Evolutionary conservation across 2,888 invertebrate genomes (phyloP).

Genomic region (Pachliopta kotzebuea): DNA sequence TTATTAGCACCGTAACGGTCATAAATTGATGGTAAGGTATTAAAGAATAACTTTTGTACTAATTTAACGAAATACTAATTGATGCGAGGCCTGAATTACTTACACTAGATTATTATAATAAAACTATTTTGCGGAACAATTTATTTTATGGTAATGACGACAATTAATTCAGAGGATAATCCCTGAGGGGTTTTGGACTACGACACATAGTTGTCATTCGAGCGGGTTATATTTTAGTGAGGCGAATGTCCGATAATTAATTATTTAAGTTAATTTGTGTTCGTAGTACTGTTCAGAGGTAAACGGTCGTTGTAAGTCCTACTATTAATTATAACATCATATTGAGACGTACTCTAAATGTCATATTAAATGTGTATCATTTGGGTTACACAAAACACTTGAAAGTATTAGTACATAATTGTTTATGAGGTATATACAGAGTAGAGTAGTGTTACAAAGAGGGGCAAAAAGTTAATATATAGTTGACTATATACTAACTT

Average conservation of each 20-base stretch:
- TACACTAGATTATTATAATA: constrained; percentile 1
- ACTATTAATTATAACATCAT: constrained; percentile 10
- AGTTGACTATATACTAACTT: no score
- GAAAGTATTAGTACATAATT: no score
- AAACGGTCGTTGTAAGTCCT: constrained; percentile 5
- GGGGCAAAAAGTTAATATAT: no score
- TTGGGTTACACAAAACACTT: no score
- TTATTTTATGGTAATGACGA: background rate
- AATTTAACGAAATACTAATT: background rate
- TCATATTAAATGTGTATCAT: no score
- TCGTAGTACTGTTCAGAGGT: constrained; percentile 5
- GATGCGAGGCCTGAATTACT: background rate
- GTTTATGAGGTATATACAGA: no score
- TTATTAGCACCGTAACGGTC: no score
- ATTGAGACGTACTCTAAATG: background rate
- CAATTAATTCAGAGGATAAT: constrained; percentile 2
- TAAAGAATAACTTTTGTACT: background rate
- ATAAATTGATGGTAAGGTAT: no score
- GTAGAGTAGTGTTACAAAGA: no score
- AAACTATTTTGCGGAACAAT: constrained; percentile 3
- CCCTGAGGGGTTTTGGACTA: constrained; percentile 1
- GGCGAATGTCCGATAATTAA: constrained; percentile 12
- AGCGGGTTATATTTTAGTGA: constrained; percentile 6
- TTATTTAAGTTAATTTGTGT: constrained; percentile 18
- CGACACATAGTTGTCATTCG: constrained; percentile 4